Percentiles rank a stretch among this genome's conserved stretches.
These are phyloP conservation scores for Astyanax mexicanus DNA, from an alignment of 2,797 vertebrate species.

Conservation along the genomic window DNA sequence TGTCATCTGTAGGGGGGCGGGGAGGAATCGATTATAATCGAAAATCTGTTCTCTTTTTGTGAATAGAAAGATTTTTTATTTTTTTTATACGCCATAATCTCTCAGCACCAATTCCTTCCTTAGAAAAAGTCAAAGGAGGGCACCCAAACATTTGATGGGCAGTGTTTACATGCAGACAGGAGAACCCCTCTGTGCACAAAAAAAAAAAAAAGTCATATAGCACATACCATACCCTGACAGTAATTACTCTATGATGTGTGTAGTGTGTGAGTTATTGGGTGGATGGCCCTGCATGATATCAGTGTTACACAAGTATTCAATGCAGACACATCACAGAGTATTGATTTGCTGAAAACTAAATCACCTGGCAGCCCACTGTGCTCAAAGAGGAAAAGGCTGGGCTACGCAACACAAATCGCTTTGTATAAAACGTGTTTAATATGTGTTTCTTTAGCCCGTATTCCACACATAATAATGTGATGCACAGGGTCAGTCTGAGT, in stretches of 20 bases:
- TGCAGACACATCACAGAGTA: conserved; percentile 1
- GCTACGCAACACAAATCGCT: background rate
- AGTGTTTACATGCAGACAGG: background rate
- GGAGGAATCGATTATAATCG: too few relatives aligned
- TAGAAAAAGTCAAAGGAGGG: too few relatives aligned
- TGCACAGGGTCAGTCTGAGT: background rate
- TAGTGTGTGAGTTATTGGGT: background rate
- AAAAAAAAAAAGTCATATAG: conserved; percentile 24
- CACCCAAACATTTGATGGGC: background rate
- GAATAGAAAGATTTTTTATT: too few relatives aligned
- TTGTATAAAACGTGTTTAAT: too few relatives aligned
- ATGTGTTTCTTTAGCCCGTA: background rate
- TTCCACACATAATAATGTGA: background rate
- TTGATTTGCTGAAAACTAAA: conserved; percentile 11
- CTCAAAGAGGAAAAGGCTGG: background rate
- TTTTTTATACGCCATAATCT: too few relatives aligned
- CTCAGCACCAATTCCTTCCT: too few relatives aligned
- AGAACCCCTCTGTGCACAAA: conserved; percentile 22
- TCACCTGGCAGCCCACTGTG: too few relatives aligned
- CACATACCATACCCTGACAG: background rate
- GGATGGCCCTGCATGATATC: background rate
- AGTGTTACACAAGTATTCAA: background rate
- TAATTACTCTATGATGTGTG: background rate
- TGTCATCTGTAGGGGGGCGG: too few relatives aligned
- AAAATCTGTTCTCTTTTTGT: too few relatives aligned